Conservation (phyloP, 2,113 vertebrate genomes). For the Etheostoma spectabile region DNA sequence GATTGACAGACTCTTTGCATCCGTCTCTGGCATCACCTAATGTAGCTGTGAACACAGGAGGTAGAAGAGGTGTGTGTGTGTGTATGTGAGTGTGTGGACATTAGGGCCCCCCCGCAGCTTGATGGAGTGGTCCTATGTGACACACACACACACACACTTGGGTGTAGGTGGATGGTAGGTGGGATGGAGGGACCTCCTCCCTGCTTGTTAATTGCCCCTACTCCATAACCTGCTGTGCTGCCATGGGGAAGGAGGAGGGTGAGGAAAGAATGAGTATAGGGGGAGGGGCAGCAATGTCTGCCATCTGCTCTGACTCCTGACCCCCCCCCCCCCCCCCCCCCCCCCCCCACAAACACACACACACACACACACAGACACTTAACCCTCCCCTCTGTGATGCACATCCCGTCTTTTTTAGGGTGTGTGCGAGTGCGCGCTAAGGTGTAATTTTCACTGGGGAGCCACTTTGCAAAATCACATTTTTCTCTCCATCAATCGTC, state of each 20-base stretch:
- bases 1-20: too few relatives aligned
- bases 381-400: conserved; percentile 23
- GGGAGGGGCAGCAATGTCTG: conserved; percentile 69
- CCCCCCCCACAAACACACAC: neutral
- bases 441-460: too few relatives aligned
- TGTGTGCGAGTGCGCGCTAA: neutral
- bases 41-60: conserved; percentile 57
- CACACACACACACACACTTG: conserved; percentile 49
- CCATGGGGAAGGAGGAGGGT: conserved; percentile 50
- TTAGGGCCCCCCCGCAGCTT: conserved; percentile 36
- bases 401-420: conserved; percentile 53
- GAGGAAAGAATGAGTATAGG: conserved; percentile 47
- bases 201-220: conserved; percentile 73
- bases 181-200: conserved; percentile 32
- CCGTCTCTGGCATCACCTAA: conserved; percentile 57
- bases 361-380: neutral
- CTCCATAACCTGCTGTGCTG: conserved; percentile 73
- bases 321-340: too few relatives aligned
- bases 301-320: conserved; percentile 91
- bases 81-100: conserved; percentile 25
- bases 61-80: conserved; percentile 13
- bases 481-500: too few relatives aligned
- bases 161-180: conserved; percentile 17
- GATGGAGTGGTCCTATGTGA: conserved; percentile 73
- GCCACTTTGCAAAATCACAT: too few relatives aligned